Percentiles rank a stretch among this genome's conserved stretches.
Conservation (phyloP, 2,113 vertebrate genomes). For the Arizona elegans region DNA sequence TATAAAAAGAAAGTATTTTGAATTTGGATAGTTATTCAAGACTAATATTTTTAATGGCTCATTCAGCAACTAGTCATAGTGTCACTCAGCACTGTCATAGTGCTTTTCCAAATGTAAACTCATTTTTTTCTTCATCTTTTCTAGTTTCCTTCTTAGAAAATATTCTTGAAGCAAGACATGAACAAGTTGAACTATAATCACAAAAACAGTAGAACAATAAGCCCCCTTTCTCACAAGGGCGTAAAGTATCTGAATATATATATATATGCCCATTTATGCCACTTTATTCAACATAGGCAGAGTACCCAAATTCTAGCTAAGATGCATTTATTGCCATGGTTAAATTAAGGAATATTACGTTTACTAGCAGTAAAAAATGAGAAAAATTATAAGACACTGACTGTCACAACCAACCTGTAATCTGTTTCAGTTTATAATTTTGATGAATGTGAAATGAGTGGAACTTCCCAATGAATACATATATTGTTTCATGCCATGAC, state of each 20-base stretch:
- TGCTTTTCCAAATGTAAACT: constrained; percentile 58
- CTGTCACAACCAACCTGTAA: constrained; percentile 46
- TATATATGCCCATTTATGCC: constrained; percentile 50
- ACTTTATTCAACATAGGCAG: constrained; percentile 57
- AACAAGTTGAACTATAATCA: constrained; percentile 52
- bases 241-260: constrained; percentile 42
- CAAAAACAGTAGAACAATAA: constrained; percentile 39
- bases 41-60: constrained; percentile 37
- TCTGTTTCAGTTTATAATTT: constrained; percentile 54
- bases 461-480: constrained; percentile 59
- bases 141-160: constrained; percentile 55
- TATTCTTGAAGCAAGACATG: constrained; percentile 46
- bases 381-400: constrained; percentile 44
- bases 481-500: constrained; percentile 55
- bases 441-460: constrained; percentile 53
- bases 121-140: constrained; percentile 27
- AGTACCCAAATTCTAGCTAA: constrained; percentile 59
- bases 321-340: constrained; percentile 66
- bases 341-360: constrained; percentile 40
- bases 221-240: constrained; percentile 38
- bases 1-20: constrained; percentile 51
- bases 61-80: constrained; percentile 10
- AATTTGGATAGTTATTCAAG: constrained; percentile 46
- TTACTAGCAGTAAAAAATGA: constrained; percentile 43
- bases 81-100: constrained; percentile 43